These are phyloP conservation scores for Synanthedon tipuliformis DNA, from an alignment of 2,888 invertebrate genomes.

Conservation along the genomic window DNA sequence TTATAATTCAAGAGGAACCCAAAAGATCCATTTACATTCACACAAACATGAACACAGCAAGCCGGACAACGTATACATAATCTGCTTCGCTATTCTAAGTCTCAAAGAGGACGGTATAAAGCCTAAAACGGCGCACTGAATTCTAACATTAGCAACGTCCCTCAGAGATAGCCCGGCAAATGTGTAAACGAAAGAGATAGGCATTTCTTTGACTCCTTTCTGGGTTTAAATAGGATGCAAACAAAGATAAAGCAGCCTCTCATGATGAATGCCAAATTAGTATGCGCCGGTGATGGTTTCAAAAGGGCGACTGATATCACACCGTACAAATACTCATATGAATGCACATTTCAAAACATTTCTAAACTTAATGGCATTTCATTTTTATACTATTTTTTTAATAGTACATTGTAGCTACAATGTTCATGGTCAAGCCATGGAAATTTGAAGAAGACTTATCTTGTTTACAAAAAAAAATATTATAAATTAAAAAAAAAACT, in stretches of 20 bases:
- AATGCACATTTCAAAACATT: too few species aligned
- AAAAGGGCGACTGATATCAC: slow-evolving; percentile 2
- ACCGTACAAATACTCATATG: not conserved
- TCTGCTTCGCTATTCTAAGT: not conserved
- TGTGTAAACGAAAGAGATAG: slow-evolving; percentile 61
- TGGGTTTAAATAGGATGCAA: slow-evolving; percentile 65
- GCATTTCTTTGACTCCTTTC: slow-evolving; percentile 62
- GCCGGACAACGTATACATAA: not conserved
- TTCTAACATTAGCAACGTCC: slow-evolving; percentile 9
- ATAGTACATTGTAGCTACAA: too few species aligned
- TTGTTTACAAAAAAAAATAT: too few species aligned
- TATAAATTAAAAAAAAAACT: too few species aligned
- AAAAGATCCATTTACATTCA: slow-evolving; percentile 5
- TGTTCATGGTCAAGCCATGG: too few species aligned
- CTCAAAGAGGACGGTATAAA: not conserved
- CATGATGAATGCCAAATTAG: slow-evolving; percentile 48
- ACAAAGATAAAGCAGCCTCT: slow-evolving; percentile 52
- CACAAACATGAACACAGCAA: slow-evolving; percentile 10
- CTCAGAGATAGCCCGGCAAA: slow-evolving; percentile 46
- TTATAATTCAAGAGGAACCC: not conserved
- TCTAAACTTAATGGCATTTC: too few species aligned
- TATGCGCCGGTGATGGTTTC: slow-evolving; percentile 14
- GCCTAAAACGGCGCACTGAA: slow-evolving; percentile 9
- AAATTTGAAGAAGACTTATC: too few species aligned
- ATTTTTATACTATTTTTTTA: too few species aligned